These are phyloP conservation scores for Netta rufina DNA, from an alignment of 2,797 vertebrate species.

Conservation along the genomic window DNA sequence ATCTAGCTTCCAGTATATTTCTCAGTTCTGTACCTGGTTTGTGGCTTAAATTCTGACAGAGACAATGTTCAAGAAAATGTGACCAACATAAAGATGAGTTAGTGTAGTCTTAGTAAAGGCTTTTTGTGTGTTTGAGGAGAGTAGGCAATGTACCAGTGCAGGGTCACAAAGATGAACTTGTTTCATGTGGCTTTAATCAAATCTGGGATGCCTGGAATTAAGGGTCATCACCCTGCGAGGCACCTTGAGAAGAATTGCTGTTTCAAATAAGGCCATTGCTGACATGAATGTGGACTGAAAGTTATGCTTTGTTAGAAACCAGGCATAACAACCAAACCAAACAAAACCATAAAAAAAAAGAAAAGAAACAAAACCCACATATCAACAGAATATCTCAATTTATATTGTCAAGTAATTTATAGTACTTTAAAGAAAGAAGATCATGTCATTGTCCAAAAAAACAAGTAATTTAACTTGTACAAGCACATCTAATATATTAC, in stretches of 20 bases:
- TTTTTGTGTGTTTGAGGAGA: conserved; percentile 12
- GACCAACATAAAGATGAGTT: background rate
- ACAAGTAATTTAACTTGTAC: conserved; percentile 6
- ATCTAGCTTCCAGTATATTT: background rate
- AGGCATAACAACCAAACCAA: conserved; percentile 61
- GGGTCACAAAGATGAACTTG: conserved; percentile 23
- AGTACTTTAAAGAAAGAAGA: background rate
- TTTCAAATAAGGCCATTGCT: conserved; percentile 59
- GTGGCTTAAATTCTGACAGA: background rate
- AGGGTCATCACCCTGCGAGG: conserved; percentile 41
- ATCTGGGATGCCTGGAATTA: conserved; percentile 49
- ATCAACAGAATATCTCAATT: conserved; percentile 40
- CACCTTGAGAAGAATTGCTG: conserved; percentile 60
- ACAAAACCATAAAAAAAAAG: conserved; percentile 38
- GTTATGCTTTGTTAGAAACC: conserved; percentile 38
- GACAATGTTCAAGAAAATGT: background rate
- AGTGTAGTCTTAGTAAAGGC: background rate
- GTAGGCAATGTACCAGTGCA: background rate
- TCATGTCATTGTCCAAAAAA: conserved; percentile 38
- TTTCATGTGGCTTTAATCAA: conserved; percentile 70
- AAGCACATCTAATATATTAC: background rate
- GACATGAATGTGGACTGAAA: conserved; percentile 57
- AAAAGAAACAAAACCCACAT: conserved; percentile 41
- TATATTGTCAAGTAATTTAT: conserved; percentile 30
- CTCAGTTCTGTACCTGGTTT: background rate